phyloP scores from a whole-genome alignment of 2,113 vertebrate genomes.

The Lagopus muta region DNA sequence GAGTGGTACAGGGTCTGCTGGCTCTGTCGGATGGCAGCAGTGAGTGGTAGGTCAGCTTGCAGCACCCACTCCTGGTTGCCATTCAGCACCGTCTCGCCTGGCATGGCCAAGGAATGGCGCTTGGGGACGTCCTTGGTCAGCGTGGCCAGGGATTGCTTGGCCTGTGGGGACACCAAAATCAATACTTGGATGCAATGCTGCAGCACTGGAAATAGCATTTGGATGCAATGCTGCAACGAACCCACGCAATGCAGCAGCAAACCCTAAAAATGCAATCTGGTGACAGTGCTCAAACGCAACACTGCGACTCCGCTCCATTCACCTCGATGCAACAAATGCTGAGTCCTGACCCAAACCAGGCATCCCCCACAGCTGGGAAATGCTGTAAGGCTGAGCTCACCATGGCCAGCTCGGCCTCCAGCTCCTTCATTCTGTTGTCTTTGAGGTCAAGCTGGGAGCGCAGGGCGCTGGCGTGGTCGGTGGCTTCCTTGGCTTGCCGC shows the following conservation, averaged over 20 bases:
- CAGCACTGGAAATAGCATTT: background rate
- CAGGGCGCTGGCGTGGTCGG: constrained; percentile 89
- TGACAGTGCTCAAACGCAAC: background rate
- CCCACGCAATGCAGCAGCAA: no score
- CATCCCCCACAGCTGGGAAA: background rate
- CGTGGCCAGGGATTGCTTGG: constrained; percentile 96
- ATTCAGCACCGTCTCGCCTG: constrained; percentile 93
- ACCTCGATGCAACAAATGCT: background rate
- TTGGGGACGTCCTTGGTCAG: constrained; percentile 98
- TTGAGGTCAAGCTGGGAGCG: constrained; percentile 96
- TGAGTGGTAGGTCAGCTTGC: constrained; percentile 95
- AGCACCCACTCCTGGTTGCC: constrained; percentile 99
- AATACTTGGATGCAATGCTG: accelerated
- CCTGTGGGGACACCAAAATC: constrained; percentile 66
- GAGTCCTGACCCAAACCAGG: background rate
- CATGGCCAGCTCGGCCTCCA: constrained; percentile 98
- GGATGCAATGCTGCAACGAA: background rate
- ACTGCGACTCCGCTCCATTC: no score
- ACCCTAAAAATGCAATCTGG: background rate
- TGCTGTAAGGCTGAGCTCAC: constrained; percentile 76
- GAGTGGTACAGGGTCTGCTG: constrained; percentile 96
- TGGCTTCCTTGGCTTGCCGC: constrained; percentile 96
- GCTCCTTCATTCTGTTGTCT: constrained; percentile 98
- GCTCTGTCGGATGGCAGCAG: constrained; percentile 97
- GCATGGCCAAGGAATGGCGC: constrained; percentile 96